A percentile compares a stretch with the other conserved stretches of the same genome.
These are phyloP conservation scores for Cerceris ruficornis DNA, from an alignment of 2,888 invertebrate genomes.

Conservation along the genomic window DNA sequence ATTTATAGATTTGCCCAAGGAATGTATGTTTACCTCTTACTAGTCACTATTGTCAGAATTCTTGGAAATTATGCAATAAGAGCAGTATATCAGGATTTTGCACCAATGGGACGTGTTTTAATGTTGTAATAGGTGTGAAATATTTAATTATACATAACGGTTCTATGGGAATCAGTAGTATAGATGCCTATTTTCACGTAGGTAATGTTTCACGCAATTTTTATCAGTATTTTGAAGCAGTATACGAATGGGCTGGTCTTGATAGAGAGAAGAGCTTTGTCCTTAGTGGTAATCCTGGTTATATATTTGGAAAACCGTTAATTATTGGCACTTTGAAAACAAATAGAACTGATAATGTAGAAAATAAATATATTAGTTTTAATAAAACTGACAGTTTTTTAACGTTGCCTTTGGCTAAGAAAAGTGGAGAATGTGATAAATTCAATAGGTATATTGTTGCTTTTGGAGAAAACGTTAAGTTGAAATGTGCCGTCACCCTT, in stretches of 20 bases:
- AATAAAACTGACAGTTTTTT: slow-evolving; percentile 72
- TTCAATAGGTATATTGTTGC: slow-evolving; percentile 68
- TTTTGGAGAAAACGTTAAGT: slow-evolving; percentile 76
- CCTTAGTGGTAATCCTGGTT: slow-evolving; percentile 91
- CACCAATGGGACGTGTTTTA: slow-evolving; percentile 73
- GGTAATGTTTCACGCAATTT: slow-evolving; percentile 75
- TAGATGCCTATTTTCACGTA: slow-evolving; percentile 80
- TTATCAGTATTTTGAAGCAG: slow-evolving; percentile 75
- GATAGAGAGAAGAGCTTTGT: slow-evolving; percentile 66
- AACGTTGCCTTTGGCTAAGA: slow-evolving; percentile 72
- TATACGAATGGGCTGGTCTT: slow-evolving; percentile 71
- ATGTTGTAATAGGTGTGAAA: slow-evolving; percentile 78
- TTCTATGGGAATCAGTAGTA: slow-evolving; percentile 81
- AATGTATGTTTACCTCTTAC: slow-evolving; percentile 70
- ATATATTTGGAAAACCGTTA: slow-evolving; percentile 86
- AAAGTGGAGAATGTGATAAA: slow-evolving; percentile 71
- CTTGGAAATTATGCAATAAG: slow-evolving; percentile 70
- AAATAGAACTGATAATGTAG: slow-evolving; percentile 64
- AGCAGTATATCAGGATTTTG: slow-evolving; percentile 66
- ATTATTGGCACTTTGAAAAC: slow-evolving; percentile 81
- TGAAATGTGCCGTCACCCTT: slow-evolving; percentile 71
- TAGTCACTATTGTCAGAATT: slow-evolving; percentile 69
- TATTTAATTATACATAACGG: slow-evolving; percentile 82
- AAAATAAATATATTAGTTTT: slow-evolving; percentile 61
- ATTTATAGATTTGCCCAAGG: slow-evolving; percentile 71